Base-by-base conservation (phyloP, 2,113 vertebrate genomes). In the Melanerpes aurifrons region DNA sequence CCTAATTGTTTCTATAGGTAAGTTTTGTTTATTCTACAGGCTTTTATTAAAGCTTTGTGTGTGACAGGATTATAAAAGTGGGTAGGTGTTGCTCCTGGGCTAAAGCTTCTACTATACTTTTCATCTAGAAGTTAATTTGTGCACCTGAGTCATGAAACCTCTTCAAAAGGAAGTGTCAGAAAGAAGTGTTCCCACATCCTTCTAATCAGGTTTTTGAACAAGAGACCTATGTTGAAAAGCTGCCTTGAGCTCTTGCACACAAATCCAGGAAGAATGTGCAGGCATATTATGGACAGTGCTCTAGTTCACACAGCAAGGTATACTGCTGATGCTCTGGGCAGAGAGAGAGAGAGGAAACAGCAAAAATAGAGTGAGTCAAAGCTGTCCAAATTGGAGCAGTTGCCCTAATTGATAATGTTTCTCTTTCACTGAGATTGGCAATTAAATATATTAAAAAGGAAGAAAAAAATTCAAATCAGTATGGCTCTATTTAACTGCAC, bases 11-110 rank as follows among this genome's bases (percentile, higher is more conserved):
- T 95, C 85, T 92, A 72, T 66, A 94, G 72, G 73, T 96, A 48
- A 86, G 48, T 92, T 87, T 73, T 94, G 64, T 92, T 96, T 93
- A 94, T 79, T 91, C 31, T n/a, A 22, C 61, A 76, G 77, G 54
- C 40, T 93, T 86, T 87, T 86, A 81, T 84, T 92, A 87, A 74
- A 73, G 37, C 74, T 86, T 0, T 82, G 19, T 66, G 10, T 76
- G 67, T 80, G 82, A 83, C 86, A 87, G 66, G 43, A 48, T 85
- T 82, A 85, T 84, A 59, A 94, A 93, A 80, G 43, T 22, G 14
- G 43, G 76, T 90, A 89, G 87, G 72, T 83, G 73, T 95, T 91
- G 90, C 93, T 95, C 67, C 83, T 89, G 72, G 89, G 81, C 91
- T 93, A 88, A 79, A 90, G 70, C 86, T 94, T 92, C 82, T 63